These are phyloP conservation scores for Ptilorrhoa leucosticta DNA, from an alignment of 2,113 vertebrate species.

Conservation along the genomic window DNA sequence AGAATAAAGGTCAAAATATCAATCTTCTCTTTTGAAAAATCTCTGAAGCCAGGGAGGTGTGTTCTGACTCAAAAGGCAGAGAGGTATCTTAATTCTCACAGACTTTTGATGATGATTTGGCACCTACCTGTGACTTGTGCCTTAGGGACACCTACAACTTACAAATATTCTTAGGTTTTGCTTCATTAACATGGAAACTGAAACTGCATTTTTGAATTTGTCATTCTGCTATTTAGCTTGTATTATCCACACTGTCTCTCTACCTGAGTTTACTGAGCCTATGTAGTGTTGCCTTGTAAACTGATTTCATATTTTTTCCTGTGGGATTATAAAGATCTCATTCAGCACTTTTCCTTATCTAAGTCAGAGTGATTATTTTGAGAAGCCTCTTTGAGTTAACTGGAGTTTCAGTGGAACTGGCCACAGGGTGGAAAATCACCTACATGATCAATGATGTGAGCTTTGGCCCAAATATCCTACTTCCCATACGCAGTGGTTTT, in stretches of 20 bases:
- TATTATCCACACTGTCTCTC: neutral
- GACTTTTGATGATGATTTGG: neutral
- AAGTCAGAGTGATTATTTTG: neutral
- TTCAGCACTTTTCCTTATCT: neutral
- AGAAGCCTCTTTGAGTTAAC: neutral
- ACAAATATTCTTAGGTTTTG: neutral
- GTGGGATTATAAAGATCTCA: neutral
- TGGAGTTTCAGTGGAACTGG: neutral
- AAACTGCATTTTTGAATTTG: neutral
- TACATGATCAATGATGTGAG: rapidly evolving
- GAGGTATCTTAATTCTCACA: neutral
- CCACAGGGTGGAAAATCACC: neutral
- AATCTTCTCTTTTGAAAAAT: neutral
- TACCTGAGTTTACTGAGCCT: neutral
- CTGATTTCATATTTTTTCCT: neutral
- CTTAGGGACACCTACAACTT: neutral
- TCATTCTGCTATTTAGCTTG: neutral
- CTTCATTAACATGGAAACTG: neutral
- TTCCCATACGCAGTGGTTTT: rapidly evolving
- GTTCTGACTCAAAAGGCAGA: neutral
- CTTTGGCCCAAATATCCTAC: neutral
- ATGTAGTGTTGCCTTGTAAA: neutral
- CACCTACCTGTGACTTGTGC: neutral
- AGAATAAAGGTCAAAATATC: neutral
- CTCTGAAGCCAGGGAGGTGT: neutral